A percentile compares a stretch with the other conserved stretches of the same genome.
Evolutionary conservation across 2,888 invertebrate species (phyloP).

Genomic region (Aleiodes testaceus): DNA sequence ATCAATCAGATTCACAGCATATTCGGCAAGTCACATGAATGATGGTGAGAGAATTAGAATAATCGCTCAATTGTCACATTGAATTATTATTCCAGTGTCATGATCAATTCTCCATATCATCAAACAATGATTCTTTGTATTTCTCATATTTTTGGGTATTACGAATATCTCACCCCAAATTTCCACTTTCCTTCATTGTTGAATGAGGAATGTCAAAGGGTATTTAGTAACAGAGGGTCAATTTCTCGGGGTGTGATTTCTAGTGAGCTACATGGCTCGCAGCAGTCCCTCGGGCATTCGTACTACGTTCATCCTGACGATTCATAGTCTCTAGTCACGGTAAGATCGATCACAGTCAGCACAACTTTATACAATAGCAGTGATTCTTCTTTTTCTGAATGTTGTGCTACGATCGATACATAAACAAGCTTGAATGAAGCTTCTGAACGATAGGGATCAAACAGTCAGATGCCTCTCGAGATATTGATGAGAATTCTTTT

Average conservation of each 20-base stretch:
- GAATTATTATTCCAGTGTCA: conserved; percentile 30
- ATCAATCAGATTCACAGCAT: too few species aligned
- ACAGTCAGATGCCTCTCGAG: too few species aligned
- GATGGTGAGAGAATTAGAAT: neutral
- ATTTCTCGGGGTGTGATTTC: conserved; percentile 69
- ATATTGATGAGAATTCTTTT: too few species aligned
- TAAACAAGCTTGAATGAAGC: too few species aligned
- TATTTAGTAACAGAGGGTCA: conserved; percentile 68
- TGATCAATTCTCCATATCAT: conserved; percentile 38
- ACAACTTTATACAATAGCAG: neutral
- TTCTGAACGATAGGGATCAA: too few species aligned
- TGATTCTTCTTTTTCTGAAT: neutral
- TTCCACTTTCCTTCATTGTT: conserved; percentile 20
- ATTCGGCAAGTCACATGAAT: too few species aligned
- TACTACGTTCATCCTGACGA: conserved; percentile 7
- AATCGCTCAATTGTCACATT: conserved; percentile 17
- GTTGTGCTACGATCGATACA: neutral
- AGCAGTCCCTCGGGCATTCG: conserved; percentile 42
- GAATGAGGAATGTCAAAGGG: conserved; percentile 60
- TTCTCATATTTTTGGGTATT: conserved; percentile 38
- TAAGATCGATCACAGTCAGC: conserved; percentile 13
- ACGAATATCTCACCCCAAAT: conserved; percentile 40
- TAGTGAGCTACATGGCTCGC: conserved; percentile 55
- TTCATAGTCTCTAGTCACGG: conserved; percentile 18
- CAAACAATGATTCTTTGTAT: conserved; percentile 38